Base-by-base conservation (phyloP, 2,113 vertebrate species). In the Neodon shergylaensis region DNA sequence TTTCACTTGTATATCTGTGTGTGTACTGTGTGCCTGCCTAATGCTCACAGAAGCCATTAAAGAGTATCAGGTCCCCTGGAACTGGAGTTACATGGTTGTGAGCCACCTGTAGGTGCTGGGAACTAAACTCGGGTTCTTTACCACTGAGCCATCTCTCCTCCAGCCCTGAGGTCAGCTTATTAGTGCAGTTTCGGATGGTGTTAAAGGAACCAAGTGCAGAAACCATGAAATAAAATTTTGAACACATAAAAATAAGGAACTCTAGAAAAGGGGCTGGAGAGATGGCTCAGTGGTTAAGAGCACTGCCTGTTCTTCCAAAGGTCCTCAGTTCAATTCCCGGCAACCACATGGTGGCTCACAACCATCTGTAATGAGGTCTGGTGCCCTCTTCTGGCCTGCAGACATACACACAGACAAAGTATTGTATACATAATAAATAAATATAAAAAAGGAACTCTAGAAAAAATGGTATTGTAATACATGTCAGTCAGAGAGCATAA, bases 221-320 rank as follows among this genome's bases (percentile, higher is more conserved):
- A 85, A 31, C 17, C 11, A 22, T 94, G 22, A 63, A 86, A 92
- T 52, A 63, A 76, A 87, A 87, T 24, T 90, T 94, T 72, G 47
- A 90, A 84, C 77, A 61, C 0, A 33, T 82, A 61, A 85, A 89
- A 81, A 77, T 85, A 58, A 82, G 92, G 81, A 49, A 17, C 74
- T 70, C 44, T 90, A 44, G n/a, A 47, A 68, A 47, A 66, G 49
- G 49, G 12, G 49, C 49, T 49, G 12, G 49, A 49, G 49, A 49
- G 49, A 49, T 49, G 49, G 49, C 49, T 49, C 11, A 49, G 49
- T 13, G 11, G 49, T 49, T 49, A 49, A 49, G 49, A 49, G 11
- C 49, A 49, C 10, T 49, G 49, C 49, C 49, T 49, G 49, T 11
- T 49, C 49, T 49, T 49, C 49, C 49, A 49, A 12, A 49, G 49